These are phyloP conservation scores for Catagonus wagneri DNA, from an alignment of 2,113 vertebrate species.

Conservation along the genomic window DNA sequence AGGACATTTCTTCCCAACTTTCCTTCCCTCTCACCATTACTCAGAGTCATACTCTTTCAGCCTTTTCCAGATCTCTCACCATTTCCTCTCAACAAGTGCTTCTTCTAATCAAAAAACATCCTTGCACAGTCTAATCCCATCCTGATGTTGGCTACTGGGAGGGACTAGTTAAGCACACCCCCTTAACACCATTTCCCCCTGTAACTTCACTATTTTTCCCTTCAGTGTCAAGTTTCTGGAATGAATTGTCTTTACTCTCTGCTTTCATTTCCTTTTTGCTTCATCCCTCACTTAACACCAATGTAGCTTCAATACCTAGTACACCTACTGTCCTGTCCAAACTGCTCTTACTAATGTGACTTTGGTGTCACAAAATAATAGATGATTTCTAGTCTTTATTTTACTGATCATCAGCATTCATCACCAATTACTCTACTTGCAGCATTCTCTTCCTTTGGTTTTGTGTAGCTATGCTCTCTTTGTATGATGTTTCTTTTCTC, in stretches of 20 bases:
- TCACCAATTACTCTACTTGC: background rate
- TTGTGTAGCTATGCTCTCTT: background rate
- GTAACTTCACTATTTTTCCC: background rate
- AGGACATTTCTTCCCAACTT: background rate
- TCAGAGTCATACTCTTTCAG: background rate
- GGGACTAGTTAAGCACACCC: background rate
- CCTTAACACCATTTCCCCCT: background rate
- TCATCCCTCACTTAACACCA: background rate
- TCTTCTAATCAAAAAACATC: background rate
- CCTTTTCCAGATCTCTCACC: background rate
- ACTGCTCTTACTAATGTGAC: background rate
- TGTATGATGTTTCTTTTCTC: background rate
- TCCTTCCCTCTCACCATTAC: background rate
- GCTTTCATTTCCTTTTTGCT: background rate
- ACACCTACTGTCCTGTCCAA: background rate
- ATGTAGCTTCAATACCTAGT: background rate
- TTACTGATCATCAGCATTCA: background rate
- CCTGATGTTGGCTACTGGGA: background rate
- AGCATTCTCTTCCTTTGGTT: background rate
- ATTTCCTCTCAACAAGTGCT: background rate
- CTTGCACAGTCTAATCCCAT: background rate
- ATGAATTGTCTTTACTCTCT: background rate
- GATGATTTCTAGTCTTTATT: background rate
- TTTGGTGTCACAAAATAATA: slow-evolving; percentile 43
- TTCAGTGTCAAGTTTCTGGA: background rate